Conservation (phyloP, 2,797 vertebrate species). For the Chlorospingus semifuscus region DNA sequence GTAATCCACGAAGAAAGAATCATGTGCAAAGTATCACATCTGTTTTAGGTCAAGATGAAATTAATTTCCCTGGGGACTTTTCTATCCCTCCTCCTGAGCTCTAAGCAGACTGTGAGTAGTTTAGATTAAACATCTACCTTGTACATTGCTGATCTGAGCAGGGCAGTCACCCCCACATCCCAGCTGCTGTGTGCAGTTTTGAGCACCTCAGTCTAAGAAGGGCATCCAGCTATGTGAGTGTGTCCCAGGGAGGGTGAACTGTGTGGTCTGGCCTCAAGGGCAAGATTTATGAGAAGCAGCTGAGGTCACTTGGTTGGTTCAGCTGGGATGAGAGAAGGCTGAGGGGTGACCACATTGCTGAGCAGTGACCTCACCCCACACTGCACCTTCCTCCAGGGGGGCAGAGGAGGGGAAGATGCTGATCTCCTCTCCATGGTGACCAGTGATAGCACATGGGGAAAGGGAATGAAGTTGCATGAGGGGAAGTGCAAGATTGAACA, state of each 20-base stretch:
- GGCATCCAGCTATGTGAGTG: neutral
- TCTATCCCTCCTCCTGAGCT: neutral
- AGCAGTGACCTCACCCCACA: neutral
- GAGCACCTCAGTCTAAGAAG: neutral
- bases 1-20: neutral
- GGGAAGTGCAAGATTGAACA: neutral
- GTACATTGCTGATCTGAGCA: neutral
- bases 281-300: neutral
- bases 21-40: neutral
- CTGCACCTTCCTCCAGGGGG: neutral
- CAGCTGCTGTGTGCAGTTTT: neutral
- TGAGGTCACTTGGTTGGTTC: neutral
- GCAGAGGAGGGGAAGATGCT: neutral
- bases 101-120: neutral
- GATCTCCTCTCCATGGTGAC: neutral
- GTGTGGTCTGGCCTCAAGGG: neutral
- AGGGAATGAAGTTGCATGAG: neutral
- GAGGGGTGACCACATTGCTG: neutral
- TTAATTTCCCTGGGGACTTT: neutral
- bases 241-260: neutral
- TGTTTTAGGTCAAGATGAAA: neutral
- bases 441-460: neutral
- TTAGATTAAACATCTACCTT: neutral
- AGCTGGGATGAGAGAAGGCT: neutral
- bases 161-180: neutral